These are phyloP conservation scores for Caerostris extrusa DNA, from an alignment of 1,140 invertebrate species.

Conservation along the genomic window DNA sequence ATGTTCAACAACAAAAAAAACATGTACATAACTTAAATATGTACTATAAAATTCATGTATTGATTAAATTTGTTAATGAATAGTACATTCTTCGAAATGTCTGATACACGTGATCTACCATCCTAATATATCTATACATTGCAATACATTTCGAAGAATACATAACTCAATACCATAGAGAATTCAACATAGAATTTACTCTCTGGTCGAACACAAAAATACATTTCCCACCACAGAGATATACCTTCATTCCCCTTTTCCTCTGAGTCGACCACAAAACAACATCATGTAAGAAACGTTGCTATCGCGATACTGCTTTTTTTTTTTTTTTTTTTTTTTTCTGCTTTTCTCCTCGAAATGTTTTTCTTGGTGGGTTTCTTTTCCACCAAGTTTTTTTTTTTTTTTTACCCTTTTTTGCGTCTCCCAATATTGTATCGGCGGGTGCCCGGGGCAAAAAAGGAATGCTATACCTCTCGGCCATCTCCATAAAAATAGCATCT, in stretches of 20 bases:
- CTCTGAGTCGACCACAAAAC: not conserved
- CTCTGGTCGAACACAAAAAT: too few species aligned
- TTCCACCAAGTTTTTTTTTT: conserved; percentile 49
- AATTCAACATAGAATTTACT: too few species aligned
- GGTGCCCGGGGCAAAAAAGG: conserved; percentile 2
- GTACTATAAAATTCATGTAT: too few species aligned
- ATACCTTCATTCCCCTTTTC: conserved; percentile 18
- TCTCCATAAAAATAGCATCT: conserved; percentile 71
- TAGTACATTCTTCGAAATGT: too few species aligned
- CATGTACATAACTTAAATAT: too few species aligned
- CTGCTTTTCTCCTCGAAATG: conserved; percentile 2
- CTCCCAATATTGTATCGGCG: conserved; percentile 28
- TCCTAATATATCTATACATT: too few species aligned
- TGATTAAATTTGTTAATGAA: too few species aligned
- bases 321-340: not conserved
- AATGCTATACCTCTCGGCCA: conserved; percentile 59
- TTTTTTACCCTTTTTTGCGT: not conserved
- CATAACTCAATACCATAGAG: too few species aligned
- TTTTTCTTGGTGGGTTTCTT: conserved; percentile 38
- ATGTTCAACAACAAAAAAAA: too few species aligned
- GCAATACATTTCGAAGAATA: too few species aligned
- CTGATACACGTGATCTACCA: too few species aligned
- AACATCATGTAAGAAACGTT: conserved; percentile 30
- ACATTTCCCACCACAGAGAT: too few species aligned
- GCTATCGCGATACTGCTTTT: conserved; percentile 8